phyloP scores from a whole-genome alignment of 2,113 vertebrate genomes.

The Polyodon spathula region DNA sequence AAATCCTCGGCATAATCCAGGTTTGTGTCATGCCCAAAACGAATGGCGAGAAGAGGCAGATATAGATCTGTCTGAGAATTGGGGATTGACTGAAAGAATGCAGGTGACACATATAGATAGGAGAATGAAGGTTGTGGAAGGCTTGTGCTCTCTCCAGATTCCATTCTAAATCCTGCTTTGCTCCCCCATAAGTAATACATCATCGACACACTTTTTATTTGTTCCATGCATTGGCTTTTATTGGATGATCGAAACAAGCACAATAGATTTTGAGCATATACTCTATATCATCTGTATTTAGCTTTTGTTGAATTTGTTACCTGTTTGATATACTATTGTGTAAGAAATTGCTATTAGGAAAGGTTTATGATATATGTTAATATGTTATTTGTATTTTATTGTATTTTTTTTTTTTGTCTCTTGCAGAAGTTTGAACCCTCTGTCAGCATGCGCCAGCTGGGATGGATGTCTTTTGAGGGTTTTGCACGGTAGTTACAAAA shows the following conservation, averaged over 20 bases:
- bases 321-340: too few relatives aligned
- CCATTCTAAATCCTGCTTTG: too few relatives aligned
- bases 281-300: too few relatives aligned
- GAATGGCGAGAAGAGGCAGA: not conserved
- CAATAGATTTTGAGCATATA: too few relatives aligned
- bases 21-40: constrained; percentile 39
- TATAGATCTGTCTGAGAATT: not conserved
- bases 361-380: too few relatives aligned
- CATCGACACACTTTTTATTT: too few relatives aligned
- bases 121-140: not conserved
- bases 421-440: constrained; percentile 91
- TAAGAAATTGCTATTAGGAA: too few relatives aligned
- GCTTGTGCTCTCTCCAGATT: not conserved
- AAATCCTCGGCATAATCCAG: constrained; percentile 95
- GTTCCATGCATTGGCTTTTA: too few relatives aligned
- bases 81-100: not conserved
- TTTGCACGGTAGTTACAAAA: constrained; percentile 78
- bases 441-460: constrained; percentile 85
- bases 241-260: too few relatives aligned
- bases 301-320: too few relatives aligned
- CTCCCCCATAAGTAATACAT: too few relatives aligned
- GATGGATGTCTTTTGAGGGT: constrained; percentile 94
- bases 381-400: constrained; percentile 2
- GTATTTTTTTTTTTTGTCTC: constrained; percentile 19
- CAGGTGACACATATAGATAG: not conserved